Conservation (phyloP, 2,888 invertebrate genomes). For the Frankliniella fusca region DNA sequence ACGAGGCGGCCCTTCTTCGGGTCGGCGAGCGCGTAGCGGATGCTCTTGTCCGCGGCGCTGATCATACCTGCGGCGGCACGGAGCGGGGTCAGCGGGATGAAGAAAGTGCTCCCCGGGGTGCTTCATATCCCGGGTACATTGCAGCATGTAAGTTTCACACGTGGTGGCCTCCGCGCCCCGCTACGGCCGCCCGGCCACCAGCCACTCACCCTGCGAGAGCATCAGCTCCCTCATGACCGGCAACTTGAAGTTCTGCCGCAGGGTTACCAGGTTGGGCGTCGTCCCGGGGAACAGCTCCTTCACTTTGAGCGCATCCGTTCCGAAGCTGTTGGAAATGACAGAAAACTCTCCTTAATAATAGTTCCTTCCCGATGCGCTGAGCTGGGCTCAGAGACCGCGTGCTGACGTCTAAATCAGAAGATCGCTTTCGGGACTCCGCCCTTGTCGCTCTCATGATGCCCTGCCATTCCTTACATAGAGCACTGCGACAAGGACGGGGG, state of each 20-base stretch:
- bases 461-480: too few species aligned
- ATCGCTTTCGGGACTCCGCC: too few species aligned
- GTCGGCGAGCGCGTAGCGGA: constrained; percentile 58
- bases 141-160: too few species aligned
- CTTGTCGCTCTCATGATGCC: too few species aligned
- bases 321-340: constrained; percentile 64
- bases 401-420: too few species aligned
- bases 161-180: too few species aligned
- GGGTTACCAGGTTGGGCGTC: constrained; percentile 59
- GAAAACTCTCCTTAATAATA: too few species aligned
- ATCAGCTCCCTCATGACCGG: constrained; percentile 69
- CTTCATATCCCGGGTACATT: too few species aligned
- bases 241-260: constrained; percentile 67
- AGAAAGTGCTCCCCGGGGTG: not conserved
- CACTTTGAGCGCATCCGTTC: constrained; percentile 59
- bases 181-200: too few species aligned
- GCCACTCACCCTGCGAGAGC: constrained; percentile 35
- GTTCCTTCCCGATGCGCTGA: too few species aligned
- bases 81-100: not conserved
- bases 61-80: constrained; percentile 46
- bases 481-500: too few species aligned
- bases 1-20: constrained; percentile 58
- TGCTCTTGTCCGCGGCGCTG: constrained; percentile 62
- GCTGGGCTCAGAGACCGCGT: not conserved
- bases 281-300: constrained; percentile 60